phyloP scores from a whole-genome alignment of 2,797 vertebrate genomes.

The Lerista edwardsae region DNA sequence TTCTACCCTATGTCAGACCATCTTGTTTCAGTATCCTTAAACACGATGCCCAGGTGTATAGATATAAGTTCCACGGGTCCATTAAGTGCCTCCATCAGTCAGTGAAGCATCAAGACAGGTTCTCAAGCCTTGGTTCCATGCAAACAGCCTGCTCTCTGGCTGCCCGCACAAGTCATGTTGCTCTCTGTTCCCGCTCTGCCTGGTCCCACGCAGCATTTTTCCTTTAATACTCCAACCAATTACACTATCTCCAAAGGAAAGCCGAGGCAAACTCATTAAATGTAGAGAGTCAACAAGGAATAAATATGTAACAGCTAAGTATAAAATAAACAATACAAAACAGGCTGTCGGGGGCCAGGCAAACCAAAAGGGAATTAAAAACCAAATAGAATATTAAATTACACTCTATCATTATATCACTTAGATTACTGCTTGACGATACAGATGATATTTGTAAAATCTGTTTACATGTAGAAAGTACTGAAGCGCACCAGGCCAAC shows the following conservation, averaged over 20 bases:
- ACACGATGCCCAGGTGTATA: not conserved
- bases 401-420: constrained; percentile 56
- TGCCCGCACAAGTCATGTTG: not conserved
- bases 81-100: not conserved
- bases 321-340: constrained; percentile 65
- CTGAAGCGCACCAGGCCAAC: constrained; percentile 49
- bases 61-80: not conserved
- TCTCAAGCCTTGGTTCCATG: not conserved
- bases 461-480: constrained; percentile 64
- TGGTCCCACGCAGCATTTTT: not conserved
- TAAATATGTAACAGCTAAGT: constrained; percentile 64
- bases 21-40: not conserved
- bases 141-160: not conserved
- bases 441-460: constrained; percentile 64
- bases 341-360: constrained; percentile 56
- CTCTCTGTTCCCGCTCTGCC: not conserved
- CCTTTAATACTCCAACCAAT: constrained; percentile 39
- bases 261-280: constrained; percentile 54
- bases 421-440: constrained; percentile 61
- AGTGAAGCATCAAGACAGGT: not conserved
- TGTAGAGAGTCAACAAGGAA: constrained; percentile 61
- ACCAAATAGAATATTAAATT: constrained; percentile 59
- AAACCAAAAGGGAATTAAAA: constrained; percentile 55
- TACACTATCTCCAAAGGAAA: constrained; percentile 47
- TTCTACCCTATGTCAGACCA: not conserved